Evolutionary conservation across 2,113 vertebrate genomes (phyloP), one percentile per base, ranked within the genome.

Genomic region (Ceyx melanurus): DNA sequence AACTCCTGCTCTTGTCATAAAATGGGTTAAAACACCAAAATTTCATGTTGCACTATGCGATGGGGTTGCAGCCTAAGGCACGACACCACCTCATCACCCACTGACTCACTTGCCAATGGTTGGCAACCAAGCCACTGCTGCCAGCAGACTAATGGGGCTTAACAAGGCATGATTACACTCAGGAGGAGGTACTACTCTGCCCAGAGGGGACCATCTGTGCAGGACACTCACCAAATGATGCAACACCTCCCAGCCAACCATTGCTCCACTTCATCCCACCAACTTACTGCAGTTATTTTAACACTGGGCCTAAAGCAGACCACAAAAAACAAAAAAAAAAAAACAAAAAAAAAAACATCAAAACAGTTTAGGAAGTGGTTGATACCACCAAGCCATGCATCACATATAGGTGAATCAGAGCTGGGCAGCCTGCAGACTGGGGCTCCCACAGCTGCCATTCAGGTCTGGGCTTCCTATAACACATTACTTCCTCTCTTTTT

Each of bases 41-140:
- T 1, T 15, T 62, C 56, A 3, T 2, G 19, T 40, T 28, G 21
- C 56, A 37, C 11, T 0, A 0, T 2, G 29, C 2, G 1, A 26
- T 13, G 40, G 19, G 16, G 29, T 15, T 62, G 50, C 50, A 66
- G 57, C 2, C 1, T 10, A 2, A 74, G 21, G 33, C 3, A 3
- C 20, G 61, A n/a, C 0, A 1, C 22, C 46, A 18, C 3, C 75
- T 76, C 75, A 45, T 17, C 68, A 61, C 4, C 65, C 2, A 1
- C 71, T 82, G 77, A 45, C 29, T 82, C 74, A n/a, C 1, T 15
- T 16, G 17, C 4, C 4, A 20, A 48, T 10, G 18, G 29, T n/a
- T 62, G 62, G 13, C 13, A 6, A 43, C 83, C 68, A 70, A 50
- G 15, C 9, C 40, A 60, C 22, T 1, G 1, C 2, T 37, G 26